Conservation (phyloP, 2,888 invertebrate genomes). For the Drosophila pseudotalamancana region DNA sequence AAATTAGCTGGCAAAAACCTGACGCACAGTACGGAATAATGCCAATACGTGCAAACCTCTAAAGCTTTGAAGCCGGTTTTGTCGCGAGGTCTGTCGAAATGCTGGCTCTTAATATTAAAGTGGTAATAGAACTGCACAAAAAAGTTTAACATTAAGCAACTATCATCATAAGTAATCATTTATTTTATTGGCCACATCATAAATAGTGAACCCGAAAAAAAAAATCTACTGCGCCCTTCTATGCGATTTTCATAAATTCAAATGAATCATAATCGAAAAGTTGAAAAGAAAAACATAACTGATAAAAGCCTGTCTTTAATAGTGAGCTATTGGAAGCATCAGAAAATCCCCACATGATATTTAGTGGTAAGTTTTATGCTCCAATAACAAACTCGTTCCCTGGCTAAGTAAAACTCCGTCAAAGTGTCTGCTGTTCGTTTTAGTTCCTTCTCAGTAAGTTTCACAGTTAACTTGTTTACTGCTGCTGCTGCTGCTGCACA, state of each 20-base stretch:
- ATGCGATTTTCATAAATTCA: background rate
- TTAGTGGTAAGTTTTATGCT: background rate
- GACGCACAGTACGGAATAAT: constrained; percentile 28
- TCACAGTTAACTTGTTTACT: constrained; percentile 59
- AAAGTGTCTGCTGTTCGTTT: constrained; percentile 11
- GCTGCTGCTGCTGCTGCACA: constrained; percentile 41
- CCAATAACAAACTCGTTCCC: background rate
- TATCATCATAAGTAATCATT: no score
- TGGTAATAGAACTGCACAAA: no score
- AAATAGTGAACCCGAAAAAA: no score
- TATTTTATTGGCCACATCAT: no score
- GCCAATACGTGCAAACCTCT: background rate
- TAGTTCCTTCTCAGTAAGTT: constrained; percentile 49
- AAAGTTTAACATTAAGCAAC: no score
- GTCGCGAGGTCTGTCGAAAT: no score
- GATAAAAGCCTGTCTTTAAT: no score
- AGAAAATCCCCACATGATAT: background rate
- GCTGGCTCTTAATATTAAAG: no score
- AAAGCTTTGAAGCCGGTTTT: no score
- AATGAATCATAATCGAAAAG: background rate
- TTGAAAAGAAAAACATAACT: no score
- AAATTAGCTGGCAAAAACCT: constrained; percentile 66
- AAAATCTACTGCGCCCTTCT: no score
- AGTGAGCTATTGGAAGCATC: no score
- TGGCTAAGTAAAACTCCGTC: constrained; percentile 7